Evolutionary conservation across 92 coral and sea anemone species (phyloP).

Genomic region (Bergia puertoricense): DNA sequence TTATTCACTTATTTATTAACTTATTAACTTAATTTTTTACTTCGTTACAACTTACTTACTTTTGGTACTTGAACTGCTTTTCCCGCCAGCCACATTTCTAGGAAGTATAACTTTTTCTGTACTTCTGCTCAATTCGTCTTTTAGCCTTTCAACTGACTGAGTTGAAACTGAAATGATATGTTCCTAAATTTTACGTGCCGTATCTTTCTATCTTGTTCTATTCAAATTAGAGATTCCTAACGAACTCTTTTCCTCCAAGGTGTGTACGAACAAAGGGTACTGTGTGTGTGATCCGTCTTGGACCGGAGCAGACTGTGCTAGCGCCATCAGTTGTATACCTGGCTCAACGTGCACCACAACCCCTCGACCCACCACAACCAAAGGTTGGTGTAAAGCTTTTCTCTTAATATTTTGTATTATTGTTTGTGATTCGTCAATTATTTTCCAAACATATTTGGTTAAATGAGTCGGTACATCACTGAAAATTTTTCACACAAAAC

Average conservation of each 20-base stretch:
- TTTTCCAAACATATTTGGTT: not conserved
- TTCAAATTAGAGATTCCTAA: not conserved
- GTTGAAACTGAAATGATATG: too few species aligned
- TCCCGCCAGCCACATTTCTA: too few species aligned
- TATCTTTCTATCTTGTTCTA: not conserved
- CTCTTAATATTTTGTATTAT: too few species aligned
- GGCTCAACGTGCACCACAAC: not conserved
- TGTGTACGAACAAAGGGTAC: constrained; percentile 36
- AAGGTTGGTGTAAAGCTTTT: not conserved
- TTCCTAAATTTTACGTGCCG: not conserved
- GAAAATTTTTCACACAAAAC: too few species aligned
- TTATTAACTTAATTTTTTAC: too few species aligned
- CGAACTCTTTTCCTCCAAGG: not conserved
- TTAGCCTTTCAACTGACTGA: too few species aligned
- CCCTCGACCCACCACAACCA: not conserved
- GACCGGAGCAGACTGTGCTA: constrained; percentile 26
- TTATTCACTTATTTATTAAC: too few species aligned
- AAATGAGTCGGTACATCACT: not conserved
- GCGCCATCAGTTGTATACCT: not conserved
- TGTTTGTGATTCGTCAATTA: not conserved
- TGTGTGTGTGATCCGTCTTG: constrained; percentile 28
- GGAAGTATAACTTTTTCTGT: too few species aligned
- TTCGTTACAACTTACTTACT: too few species aligned
- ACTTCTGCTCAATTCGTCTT: too few species aligned
- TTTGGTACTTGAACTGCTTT: too few species aligned